Conservation (phyloP, 2,113 vertebrate genomes). For the Manacus vitellinus region DNA sequence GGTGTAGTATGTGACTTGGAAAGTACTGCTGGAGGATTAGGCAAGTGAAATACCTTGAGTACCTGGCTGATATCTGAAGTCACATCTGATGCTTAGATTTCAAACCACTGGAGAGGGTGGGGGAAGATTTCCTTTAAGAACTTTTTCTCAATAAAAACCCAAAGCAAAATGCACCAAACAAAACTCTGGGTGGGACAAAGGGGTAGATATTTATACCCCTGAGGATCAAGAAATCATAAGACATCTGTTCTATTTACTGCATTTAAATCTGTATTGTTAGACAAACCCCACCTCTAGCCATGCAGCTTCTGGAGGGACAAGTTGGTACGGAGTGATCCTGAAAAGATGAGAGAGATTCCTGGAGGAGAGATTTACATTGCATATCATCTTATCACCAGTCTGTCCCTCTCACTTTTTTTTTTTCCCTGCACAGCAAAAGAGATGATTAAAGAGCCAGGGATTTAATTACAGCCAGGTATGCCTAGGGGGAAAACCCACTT, state of each 20-base stretch:
- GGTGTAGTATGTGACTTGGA: not conserved
- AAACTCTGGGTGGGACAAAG: conserved; percentile 34
- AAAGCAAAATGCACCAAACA: not conserved
- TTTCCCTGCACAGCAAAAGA: conserved; percentile 22
- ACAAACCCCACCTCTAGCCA: conserved; percentile 51
- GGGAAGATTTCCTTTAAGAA: not conserved
- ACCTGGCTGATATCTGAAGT: conserved; percentile 13
- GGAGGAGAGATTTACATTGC: conserved; percentile 57
- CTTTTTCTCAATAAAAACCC: not conserved
- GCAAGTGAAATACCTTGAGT: conserved; percentile 17
- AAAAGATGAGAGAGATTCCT: conserved; percentile 67
- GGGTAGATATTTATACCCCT: conserved; percentile 46
- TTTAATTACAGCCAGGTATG: conserved; percentile 65
- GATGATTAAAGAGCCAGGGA: conserved; percentile 56
- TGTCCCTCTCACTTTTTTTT: conserved; percentile 38
- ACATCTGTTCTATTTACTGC: conserved; percentile 40
- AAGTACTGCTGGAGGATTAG: not conserved
- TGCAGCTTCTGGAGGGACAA: conserved; percentile 60
- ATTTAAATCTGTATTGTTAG: conserved; percentile 51
- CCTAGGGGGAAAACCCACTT: conserved; percentile 57
- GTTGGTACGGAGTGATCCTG: conserved; percentile 53
- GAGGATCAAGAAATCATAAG: conserved; percentile 60
- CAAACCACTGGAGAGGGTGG: not conserved
- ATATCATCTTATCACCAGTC: conserved; percentile 59
- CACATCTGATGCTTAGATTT: conserved; percentile 36